phyloP scores from a whole-genome alignment of 2,113 vertebrate species.

The Lichenostomus cassidix region DNA sequence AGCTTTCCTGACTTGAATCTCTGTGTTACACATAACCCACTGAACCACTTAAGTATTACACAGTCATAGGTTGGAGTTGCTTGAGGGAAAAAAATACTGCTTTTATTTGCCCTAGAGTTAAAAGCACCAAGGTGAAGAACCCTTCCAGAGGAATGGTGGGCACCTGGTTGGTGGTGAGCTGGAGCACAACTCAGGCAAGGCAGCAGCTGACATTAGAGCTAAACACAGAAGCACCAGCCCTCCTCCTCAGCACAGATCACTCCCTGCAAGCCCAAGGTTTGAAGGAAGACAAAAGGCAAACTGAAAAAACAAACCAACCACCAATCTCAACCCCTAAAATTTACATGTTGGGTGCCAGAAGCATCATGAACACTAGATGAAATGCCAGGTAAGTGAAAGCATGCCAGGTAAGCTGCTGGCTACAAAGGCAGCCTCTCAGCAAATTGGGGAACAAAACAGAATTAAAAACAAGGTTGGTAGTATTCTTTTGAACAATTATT shows the following conservation, averaged over 20 bases:
- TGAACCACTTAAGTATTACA: background rate
- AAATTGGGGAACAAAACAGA: background rate
- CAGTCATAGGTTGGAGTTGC: background rate
- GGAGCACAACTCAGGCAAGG: background rate
- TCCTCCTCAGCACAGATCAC: background rate
- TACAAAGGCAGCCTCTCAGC: background rate
- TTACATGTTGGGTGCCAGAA: background rate
- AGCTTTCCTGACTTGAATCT: background rate
- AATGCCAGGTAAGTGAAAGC: background rate
- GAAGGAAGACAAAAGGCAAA: background rate
- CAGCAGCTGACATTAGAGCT: background rate
- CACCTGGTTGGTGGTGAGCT: background rate
- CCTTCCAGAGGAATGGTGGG: background rate
- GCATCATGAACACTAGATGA: background rate
- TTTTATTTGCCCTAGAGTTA: background rate
- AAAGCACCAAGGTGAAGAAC: background rate
- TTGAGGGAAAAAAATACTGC: background rate
- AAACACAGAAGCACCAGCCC: background rate
- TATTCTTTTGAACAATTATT: background rate
- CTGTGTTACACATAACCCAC: background rate
- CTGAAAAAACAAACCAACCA: background rate
- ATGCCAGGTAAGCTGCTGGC: background rate
- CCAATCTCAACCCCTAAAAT: background rate
- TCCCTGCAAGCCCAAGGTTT: background rate
- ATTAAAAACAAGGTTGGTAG: background rate